Conservation (phyloP, 2,888 invertebrate species). For the Elegia similella region DNA sequence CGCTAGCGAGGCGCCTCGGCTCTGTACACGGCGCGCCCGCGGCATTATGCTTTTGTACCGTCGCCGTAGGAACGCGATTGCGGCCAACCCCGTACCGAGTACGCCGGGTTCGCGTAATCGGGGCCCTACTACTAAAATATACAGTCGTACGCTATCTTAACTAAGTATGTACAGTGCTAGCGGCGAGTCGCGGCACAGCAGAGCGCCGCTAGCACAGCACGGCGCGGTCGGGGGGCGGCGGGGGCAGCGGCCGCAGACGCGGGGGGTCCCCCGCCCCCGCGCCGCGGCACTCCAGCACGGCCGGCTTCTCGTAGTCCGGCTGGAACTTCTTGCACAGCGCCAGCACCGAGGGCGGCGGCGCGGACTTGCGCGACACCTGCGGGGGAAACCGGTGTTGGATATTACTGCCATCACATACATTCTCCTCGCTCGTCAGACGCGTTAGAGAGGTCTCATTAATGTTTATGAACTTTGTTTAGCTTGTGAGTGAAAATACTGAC, state of each 20-base stretch:
- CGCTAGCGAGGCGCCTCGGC: constrained; percentile 29
- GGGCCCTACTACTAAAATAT: constrained; percentile 58
- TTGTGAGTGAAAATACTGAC: constrained; percentile 53
- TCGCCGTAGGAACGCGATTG: constrained; percentile 55
- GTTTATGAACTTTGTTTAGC: too few species aligned
- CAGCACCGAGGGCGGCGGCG: constrained; percentile 77
- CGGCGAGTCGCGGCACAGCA: constrained; percentile 16
- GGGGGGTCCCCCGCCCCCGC: constrained; percentile 28
- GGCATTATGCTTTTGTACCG: constrained; percentile 74
- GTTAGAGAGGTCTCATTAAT: too few species aligned
- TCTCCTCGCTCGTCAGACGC: too few species aligned
- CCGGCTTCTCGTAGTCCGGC: constrained; percentile 76
- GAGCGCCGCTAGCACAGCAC: constrained; percentile 58
- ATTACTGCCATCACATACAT: too few species aligned
- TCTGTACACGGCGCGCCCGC: constrained; percentile 21
- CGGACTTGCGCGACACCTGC: constrained; percentile 82
- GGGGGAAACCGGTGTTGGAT: too few species aligned
- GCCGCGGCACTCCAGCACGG: constrained; percentile 42
- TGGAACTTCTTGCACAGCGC: constrained; percentile 80
- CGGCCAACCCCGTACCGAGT: constrained; percentile 18
- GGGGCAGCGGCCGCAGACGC: constrained; percentile 37
- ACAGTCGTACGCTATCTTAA: constrained; percentile 35
- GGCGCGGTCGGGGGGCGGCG: constrained; percentile 46
- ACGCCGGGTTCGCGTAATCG: constrained; percentile 58
- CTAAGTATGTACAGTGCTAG: constrained; percentile 25